Conservation (phyloP, 2,113 vertebrate species). For the Austrofundulus limnaeus region DNA sequence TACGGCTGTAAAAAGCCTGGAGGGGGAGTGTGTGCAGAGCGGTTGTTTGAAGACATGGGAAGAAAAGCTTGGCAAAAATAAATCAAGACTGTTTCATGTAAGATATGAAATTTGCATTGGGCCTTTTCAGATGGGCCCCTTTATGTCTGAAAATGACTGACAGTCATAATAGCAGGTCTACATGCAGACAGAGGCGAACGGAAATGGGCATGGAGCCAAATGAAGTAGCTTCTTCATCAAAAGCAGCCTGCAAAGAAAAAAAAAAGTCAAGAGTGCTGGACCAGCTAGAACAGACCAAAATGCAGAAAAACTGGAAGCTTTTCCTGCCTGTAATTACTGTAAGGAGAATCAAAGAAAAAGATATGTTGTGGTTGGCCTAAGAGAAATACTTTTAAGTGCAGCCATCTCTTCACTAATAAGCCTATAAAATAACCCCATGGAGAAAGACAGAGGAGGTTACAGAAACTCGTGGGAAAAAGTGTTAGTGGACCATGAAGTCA, state of each 20-base stretch:
- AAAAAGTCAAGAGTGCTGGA: slow-evolving; percentile 75
- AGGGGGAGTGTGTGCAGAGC: slow-evolving; percentile 23
- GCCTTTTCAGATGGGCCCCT: slow-evolving; percentile 80
- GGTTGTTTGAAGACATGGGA: slow-evolving; percentile 65
- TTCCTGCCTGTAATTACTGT: slow-evolving; percentile 82
- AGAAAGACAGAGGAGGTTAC: slow-evolving; percentile 18
- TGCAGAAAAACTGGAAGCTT: slow-evolving; percentile 79
- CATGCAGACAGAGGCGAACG: slow-evolving; percentile 77
- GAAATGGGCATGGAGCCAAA: slow-evolving; percentile 79
- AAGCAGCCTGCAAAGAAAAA: slow-evolving; percentile 63
- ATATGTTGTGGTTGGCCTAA: slow-evolving; percentile 50
- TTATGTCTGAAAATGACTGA: slow-evolving; percentile 81
- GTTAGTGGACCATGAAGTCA: slow-evolving; percentile 6
- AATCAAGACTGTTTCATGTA: slow-evolving; percentile 82
- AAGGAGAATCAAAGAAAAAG: slow-evolving; percentile 57
- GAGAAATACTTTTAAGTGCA: slow-evolving; percentile 56
- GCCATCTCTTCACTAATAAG: slow-evolving; percentile 63
- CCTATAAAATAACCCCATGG: slow-evolving; percentile 59
- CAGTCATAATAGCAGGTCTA: slow-evolving; percentile 81
- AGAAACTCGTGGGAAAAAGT: slow-evolving; percentile 30
- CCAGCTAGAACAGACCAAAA: slow-evolving; percentile 82
- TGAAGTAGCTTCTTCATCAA: slow-evolving; percentile 55
- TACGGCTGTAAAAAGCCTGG: slow-evolving; percentile 70
- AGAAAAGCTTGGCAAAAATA: slow-evolving; percentile 71
- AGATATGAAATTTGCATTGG: slow-evolving; percentile 82